Percentiles rank a stretch among this genome's conserved stretches.
Evolutionary conservation across 2,888 invertebrate genomes (phyloP).

Genomic region (Chironomus riparius): DNA sequence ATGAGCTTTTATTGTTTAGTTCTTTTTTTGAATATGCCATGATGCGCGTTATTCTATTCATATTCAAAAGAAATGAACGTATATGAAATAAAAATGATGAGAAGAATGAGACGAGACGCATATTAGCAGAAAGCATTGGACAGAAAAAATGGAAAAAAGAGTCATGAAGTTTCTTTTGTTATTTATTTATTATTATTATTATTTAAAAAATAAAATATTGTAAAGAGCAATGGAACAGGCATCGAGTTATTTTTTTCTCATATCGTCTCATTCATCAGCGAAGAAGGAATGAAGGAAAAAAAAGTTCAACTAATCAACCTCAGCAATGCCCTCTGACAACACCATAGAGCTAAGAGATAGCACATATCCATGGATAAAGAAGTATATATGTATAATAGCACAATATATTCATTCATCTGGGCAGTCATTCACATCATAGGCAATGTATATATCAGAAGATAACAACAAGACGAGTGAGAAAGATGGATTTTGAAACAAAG

Average conservation of each 20-base stretch:
- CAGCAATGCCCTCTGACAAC: not conserved
- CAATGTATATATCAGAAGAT: not conserved
- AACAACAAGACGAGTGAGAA: too few relatives aligned
- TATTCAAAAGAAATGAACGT: not conserved
- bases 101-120: not conserved
- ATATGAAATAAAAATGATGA: not conserved
- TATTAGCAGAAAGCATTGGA: not conserved
- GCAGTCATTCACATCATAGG: not conserved
- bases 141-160: not conserved
- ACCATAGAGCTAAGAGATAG: not conserved
- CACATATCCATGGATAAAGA: not conserved
- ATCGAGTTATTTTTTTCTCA: not conserved
- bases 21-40: not conserved
- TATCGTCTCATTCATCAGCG: not conserved
- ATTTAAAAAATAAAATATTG: too few relatives aligned
- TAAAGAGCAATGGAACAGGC: too few relatives aligned
- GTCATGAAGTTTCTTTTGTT: too few relatives aligned
- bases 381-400: too few relatives aligned
- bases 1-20: constrained; percentile 6
- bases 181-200: too few relatives aligned
- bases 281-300: not conserved
- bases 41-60: not conserved
- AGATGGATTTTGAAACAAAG: too few relatives aligned
- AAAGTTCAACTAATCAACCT: constrained; percentile 11
- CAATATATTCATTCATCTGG: too few relatives aligned